These are phyloP conservation scores for Stenolophus ochropezus DNA, from an alignment of 2,888 invertebrate species.

Conservation along the genomic window DNA sequence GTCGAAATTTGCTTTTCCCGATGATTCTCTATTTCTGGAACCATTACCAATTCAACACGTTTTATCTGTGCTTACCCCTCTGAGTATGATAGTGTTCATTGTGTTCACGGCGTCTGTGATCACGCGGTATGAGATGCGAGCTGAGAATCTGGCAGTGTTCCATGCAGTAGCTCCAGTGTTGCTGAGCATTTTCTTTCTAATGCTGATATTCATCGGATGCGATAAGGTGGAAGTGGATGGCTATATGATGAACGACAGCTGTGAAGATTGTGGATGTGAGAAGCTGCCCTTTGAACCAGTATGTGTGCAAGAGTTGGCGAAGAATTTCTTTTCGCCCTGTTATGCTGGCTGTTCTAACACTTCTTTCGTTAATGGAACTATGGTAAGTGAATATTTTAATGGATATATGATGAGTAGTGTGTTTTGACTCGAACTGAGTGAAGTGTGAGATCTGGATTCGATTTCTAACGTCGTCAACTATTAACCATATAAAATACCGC, in stretches of 20 bases:
- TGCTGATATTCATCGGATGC: slow-evolving; percentile 73
- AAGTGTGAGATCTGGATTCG: too few species aligned
- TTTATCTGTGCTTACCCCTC: background rate
- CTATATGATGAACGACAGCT: slow-evolving; percentile 70
- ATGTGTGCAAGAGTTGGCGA: slow-evolving; percentile 75
- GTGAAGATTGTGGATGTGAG: slow-evolving; percentile 74
- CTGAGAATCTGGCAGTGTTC: slow-evolving; percentile 74
- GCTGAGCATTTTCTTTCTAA: slow-evolving; percentile 70
- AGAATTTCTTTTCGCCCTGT: slow-evolving; percentile 83
- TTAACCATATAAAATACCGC: too few species aligned
- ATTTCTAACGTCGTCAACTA: too few species aligned
- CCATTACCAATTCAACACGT: background rate
- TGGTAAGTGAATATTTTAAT: background rate
- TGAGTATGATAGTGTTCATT: slow-evolving; percentile 68
- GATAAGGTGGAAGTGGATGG: slow-evolving; percentile 63
- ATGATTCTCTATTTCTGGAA: slow-evolving; percentile 58
- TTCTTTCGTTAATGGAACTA: slow-evolving; percentile 67
- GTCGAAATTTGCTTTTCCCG: slow-evolving; percentile 76
- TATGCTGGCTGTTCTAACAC: slow-evolving; percentile 80
- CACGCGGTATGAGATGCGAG: slow-evolving; percentile 74
- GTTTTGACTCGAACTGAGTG: too few species aligned
- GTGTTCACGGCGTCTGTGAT: slow-evolving; percentile 76
- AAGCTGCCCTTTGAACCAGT: slow-evolving; percentile 78
- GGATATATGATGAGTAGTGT: too few species aligned
- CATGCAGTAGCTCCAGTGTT: slow-evolving; percentile 73